Evolutionary conservation across 2,888 invertebrate species (phyloP).

Genomic region (Cataglyphis rosenhaueri): DNA sequence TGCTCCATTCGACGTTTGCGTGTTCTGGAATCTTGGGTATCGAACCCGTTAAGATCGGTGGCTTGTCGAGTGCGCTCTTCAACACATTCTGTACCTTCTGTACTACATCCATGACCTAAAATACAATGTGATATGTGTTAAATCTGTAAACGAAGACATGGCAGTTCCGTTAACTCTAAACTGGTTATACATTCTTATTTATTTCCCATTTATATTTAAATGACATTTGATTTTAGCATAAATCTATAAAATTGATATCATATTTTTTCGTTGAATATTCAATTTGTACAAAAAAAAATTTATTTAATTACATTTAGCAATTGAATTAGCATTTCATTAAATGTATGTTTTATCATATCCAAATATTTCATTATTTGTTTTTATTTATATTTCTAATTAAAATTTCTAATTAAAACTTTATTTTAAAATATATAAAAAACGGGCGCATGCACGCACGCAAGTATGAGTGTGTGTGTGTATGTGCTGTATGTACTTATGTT

Average conservation of each 20-base stretch:
- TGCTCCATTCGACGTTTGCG: conserved; percentile 88
- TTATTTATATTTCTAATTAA: not conserved
- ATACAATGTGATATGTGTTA: conserved; percentile 28
- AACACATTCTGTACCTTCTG: conserved; percentile 94
- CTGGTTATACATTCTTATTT: not conserved
- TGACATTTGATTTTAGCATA: not conserved
- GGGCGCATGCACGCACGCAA: not conserved
- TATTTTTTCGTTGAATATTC: not conserved
- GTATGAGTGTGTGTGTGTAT: not conserved
- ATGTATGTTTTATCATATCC: not conserved
- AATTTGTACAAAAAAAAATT: not conserved
- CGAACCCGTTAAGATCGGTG: conserved; percentile 76
- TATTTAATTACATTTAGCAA: not conserved
- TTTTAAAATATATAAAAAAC: not conserved
- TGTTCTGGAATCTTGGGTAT: conserved; percentile 83
- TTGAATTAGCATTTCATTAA: not conserved
- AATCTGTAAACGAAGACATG: conserved; percentile 31
- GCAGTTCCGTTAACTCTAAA: conserved; percentile 26
- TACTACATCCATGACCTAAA: conserved; percentile 91
- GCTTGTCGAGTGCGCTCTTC: conserved; percentile 90
- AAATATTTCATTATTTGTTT: not conserved
- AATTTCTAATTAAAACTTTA: not conserved
- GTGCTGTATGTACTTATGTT: not conserved
- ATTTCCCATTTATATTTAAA: not conserved
- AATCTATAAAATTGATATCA: not conserved